Base-by-base conservation (phyloP, 2,113 vertebrate species). In the Dromiciops gliroides region DNA sequence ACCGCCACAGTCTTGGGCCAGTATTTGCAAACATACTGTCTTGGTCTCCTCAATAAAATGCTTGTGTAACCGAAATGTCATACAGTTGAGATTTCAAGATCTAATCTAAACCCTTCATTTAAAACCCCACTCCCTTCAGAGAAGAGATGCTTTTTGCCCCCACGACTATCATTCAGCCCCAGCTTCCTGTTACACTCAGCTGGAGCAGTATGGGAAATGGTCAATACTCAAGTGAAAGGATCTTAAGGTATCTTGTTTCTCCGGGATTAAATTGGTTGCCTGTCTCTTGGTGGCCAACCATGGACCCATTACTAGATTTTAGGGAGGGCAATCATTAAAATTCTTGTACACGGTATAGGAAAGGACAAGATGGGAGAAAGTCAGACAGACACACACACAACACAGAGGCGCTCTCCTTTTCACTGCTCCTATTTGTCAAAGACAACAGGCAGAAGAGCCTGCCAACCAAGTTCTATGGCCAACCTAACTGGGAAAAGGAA, bases 391-490 rank as follows among this genome's bases (percentile, higher is more conserved):
- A n/a, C n/a, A 75, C 2, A 7, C 12, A n/a, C 67, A n/a, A 75
- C 60, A 37, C 11, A 67, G 53, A 56, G 92, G 50, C 92, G 88
- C 12, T 3, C 28, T 95, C 93, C 93, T 92, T 92, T 88, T 89
- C 93, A 94, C 50, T 31, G 48, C 91, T 53, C 50, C 88, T 91
- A 75, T n/a, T 19, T 50, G 49, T 24, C 0, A 94, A 96, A 75
- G 67, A 92, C 25, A 16, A 44, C 14, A 19, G 90, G 90, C 94
- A 94, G 67, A 96, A 96, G 96, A 95, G 67, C 96, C 89, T 0
- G 0, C n/a, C 60, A 95, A 88, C 95, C 56, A 47, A 28, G 97
- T 93, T 97, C 95, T 92, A 7, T 6, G 8, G 37, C 16, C 67
- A 75, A 75, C 22, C 67, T 37, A n/a, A 75, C 1, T 0, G 3